phyloP scores from a whole-genome alignment of 2,888 invertebrate species.

The Ornithoptera alexandrae region DNA sequence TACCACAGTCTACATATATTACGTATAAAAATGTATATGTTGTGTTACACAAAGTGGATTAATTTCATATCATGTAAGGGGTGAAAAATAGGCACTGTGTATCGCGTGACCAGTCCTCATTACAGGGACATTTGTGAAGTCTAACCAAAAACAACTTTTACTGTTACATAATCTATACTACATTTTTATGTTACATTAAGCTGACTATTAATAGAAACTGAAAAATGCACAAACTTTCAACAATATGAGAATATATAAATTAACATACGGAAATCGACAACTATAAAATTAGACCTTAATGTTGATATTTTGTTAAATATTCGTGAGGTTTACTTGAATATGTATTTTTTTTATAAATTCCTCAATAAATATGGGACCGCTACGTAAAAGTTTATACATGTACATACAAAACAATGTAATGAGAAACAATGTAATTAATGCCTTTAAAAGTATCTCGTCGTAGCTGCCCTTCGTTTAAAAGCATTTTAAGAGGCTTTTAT shows the following conservation, averaged over 20 bases:
- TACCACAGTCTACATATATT: not conserved
- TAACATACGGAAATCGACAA: not conserved
- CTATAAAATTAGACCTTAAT: not conserved
- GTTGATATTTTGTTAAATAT: not conserved
- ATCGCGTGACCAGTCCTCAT: not conserved
- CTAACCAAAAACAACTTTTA: not conserved
- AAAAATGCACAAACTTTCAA: not conserved
- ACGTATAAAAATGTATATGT: not conserved
- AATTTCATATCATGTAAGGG: not conserved
- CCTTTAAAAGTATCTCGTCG: no score
- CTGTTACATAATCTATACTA: not conserved
- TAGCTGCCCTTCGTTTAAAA: no score
- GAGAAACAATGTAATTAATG: no score
- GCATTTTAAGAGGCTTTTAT: no score
- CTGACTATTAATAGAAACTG: not conserved
- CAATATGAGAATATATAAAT: not conserved
- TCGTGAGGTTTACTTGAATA: not conserved
- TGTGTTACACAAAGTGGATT: conserved; percentile 4
- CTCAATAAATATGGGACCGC: no score
- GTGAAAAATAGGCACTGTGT: not conserved
- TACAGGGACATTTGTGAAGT: not conserved
- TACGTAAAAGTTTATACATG: no score
- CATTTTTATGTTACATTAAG: not conserved
- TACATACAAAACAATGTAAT: no score
- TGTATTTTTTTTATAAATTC: no score